These are phyloP conservation scores for Balaeniceps rex DNA, from an alignment of 2,113 vertebrate genomes.

Conservation along the genomic window DNA sequence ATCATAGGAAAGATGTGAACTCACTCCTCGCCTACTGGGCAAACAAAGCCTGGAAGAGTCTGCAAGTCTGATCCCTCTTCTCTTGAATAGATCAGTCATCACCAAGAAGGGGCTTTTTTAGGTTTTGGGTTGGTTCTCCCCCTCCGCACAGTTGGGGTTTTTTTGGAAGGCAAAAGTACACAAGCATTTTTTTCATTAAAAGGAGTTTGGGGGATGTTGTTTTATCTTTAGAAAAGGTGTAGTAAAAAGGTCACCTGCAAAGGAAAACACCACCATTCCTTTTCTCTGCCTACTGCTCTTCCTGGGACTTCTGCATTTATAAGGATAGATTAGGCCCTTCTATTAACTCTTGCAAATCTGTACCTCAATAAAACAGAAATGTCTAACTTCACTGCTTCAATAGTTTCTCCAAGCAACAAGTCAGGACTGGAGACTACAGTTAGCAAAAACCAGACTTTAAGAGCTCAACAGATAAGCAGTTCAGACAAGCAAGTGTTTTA, in stretches of 20 bases:
- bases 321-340: neutral
- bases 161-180: neutral
- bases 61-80: neutral
- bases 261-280: neutral
- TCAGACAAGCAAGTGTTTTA: neutral
- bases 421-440: neutral
- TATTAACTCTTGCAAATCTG: neutral
- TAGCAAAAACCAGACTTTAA: neutral
- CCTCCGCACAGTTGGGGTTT: neutral
- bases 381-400: neutral
- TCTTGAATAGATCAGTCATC: neutral
- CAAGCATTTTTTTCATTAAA: neutral
- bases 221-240: neutral
- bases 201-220: neutral
- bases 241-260: neutral
- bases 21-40: neutral
- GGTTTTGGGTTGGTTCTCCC: neutral
- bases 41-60: neutral
- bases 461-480: constrained; percentile 22
- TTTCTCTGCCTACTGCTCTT: neutral
- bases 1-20: fast-evolving
- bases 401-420: neutral
- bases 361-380: neutral
- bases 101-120: neutral
- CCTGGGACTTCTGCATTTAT: neutral